Conservation (phyloP, 2,113 vertebrate species). For the Leucoraja erinaceus region DNA sequence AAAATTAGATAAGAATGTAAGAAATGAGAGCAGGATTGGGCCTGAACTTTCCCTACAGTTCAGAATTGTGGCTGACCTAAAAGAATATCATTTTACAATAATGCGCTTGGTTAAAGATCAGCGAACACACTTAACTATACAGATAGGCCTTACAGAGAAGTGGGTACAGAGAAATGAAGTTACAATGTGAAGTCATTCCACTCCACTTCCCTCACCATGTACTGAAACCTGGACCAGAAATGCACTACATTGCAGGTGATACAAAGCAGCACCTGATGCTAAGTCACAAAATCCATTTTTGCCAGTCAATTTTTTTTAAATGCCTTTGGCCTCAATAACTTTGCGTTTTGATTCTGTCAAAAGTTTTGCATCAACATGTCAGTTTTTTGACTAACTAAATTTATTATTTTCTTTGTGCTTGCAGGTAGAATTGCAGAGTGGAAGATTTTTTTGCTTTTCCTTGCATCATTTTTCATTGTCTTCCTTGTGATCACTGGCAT, state of each 20-base stretch:
- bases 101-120: too few species aligned
- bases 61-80: background rate
- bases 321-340: background rate
- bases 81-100: too few species aligned
- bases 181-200: background rate
- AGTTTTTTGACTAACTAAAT: background rate
- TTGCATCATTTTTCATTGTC: background rate
- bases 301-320: background rate
- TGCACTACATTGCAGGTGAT: background rate
- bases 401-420: background rate
- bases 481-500: background rate
- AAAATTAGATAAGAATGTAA: background rate
- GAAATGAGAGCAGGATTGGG: background rate
- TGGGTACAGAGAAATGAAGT: background rate
- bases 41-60: background rate
- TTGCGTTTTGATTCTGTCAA: background rate
- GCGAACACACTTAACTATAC: too few species aligned
- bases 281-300: background rate
- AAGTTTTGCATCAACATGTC: background rate
- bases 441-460: background rate
- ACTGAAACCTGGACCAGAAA: background rate
- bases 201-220: background rate
- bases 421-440: conserved; percentile 16
- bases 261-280: background rate
- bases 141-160: too few species aligned